phyloP scores from a whole-genome alignment of 2,797 vertebrate species.

The Poeciliopsis infans region DNA sequence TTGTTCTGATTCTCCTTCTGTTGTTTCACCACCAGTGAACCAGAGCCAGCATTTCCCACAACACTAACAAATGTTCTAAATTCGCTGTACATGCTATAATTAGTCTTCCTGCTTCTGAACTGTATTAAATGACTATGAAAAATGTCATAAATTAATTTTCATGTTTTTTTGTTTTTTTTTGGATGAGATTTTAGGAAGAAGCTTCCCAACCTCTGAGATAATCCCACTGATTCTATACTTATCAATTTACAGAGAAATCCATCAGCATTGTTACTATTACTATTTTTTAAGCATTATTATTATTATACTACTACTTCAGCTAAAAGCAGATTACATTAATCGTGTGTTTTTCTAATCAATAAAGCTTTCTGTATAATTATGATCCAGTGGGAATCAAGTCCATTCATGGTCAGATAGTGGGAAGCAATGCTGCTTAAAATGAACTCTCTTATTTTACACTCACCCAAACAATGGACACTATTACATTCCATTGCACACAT shows the following conservation, averaged over 20 bases:
- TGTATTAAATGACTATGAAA: background rate
- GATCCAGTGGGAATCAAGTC: conserved; percentile 29
- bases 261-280: background rate
- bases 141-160: background rate
- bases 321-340: conserved; percentile 28
- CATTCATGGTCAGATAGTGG: conserved; percentile 28
- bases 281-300: background rate
- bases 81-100: background rate
- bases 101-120: background rate
- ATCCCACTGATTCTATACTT: background rate
- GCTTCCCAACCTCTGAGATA: background rate
- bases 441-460: conserved; percentile 28
- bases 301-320: background rate
- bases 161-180: background rate
- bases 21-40: background rate
- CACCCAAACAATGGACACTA: conserved; percentile 8
- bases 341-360: conserved; percentile 41
- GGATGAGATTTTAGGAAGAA: background rate
- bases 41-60: background rate
- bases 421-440: conserved; percentile 44
- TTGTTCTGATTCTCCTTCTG: too few species aligned
- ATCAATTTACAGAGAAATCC: background rate
- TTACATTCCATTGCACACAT: conserved; percentile 22
- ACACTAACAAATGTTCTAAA: background rate
- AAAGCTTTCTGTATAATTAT: conserved; percentile 49